phyloP scores from a whole-genome alignment of 1,140 invertebrate genomes.

The Odontomachus brunneus region DNA sequence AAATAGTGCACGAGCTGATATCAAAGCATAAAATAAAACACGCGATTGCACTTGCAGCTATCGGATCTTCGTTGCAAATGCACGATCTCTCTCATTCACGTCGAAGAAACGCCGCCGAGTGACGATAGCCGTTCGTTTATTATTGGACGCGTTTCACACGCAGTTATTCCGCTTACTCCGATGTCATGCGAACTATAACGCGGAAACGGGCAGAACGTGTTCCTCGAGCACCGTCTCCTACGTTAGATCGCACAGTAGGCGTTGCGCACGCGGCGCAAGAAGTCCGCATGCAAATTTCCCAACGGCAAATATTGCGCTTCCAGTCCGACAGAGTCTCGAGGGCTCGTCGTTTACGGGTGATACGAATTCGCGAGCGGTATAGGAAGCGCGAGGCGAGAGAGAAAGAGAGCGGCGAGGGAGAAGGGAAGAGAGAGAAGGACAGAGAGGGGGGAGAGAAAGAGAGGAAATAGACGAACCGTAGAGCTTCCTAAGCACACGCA shows the following conservation, averaged over 20 bases:
- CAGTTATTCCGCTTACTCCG: conserved; percentile 7
- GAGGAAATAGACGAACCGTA: conserved; percentile 49
- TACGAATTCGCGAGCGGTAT: conserved; percentile 16
- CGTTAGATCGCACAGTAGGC: conserved; percentile 21
- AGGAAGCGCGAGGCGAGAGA: no score
- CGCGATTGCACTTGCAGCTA: no score
- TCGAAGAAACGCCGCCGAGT: background rate
- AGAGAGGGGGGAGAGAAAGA: background rate
- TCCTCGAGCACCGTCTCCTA: background rate
- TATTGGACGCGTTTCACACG: background rate
- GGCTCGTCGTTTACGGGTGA: conserved; percentile 24
- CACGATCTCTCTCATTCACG: background rate
- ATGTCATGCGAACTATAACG: background rate
- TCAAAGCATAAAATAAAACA: no score
- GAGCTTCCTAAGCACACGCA: conserved; percentile 47
- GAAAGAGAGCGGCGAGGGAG: no score
- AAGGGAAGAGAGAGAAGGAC: background rate
- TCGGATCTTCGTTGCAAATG: background rate
- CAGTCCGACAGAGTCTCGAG: conserved; percentile 26
- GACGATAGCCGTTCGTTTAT: background rate
- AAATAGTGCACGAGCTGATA: no score
- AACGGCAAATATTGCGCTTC: conserved; percentile 32
- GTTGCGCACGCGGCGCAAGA: conserved; percentile 11
- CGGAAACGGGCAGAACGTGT: conserved; percentile 5
- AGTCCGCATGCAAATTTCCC: conserved; percentile 39